Percentiles rank a stretch among this genome's conserved stretches.
phyloP scores from a whole-genome alignment of 92 coral and sea anemone species.

The Epizoanthus fatuus region DNA sequence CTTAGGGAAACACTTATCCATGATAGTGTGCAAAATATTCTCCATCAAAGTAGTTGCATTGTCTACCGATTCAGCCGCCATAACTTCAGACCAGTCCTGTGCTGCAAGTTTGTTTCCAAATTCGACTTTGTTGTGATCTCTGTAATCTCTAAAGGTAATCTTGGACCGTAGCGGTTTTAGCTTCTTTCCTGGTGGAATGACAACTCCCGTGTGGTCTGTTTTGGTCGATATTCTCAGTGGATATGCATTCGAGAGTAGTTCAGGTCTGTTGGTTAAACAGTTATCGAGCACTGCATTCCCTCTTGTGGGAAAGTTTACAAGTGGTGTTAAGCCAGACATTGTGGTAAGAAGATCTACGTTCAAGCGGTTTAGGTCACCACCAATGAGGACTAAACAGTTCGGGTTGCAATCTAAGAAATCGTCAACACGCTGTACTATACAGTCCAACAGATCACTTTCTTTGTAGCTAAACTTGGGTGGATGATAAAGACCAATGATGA shows the following conservation, averaged over 20 bases:
- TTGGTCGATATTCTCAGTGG: slow-evolving; percentile 23
- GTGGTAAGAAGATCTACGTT: no score
- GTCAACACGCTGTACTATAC: no score
- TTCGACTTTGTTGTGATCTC: slow-evolving; percentile 19
- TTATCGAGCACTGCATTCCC: no score
- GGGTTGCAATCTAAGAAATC: no score
- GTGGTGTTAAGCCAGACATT: no score
- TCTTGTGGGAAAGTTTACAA: no score
- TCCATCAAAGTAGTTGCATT: slow-evolving; percentile 8
- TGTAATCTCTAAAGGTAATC: slow-evolving; percentile 17
- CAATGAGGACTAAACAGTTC: no score
- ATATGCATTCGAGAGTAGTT: neutral
- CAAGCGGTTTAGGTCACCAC: no score
- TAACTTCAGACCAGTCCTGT: slow-evolving; percentile 12
- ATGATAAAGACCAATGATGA: slow-evolving; percentile 44
- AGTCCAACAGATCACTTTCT: slow-evolving; percentile 11
- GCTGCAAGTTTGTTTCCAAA: slow-evolving; percentile 13
- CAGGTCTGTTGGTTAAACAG: no score
- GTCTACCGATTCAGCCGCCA: slow-evolving; percentile 28
- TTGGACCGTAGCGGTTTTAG: slow-evolving; percentile 20
- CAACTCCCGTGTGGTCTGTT: slow-evolving; percentile 23
- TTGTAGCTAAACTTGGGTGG: slow-evolving; percentile 39
- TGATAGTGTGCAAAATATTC: neutral
- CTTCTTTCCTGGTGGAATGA: slow-evolving; percentile 12
- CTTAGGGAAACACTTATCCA: neutral